Evolutionary conservation across 2,113 vertebrate genomes (phyloP).

Genomic region (Acanthisitta chloris): DNA sequence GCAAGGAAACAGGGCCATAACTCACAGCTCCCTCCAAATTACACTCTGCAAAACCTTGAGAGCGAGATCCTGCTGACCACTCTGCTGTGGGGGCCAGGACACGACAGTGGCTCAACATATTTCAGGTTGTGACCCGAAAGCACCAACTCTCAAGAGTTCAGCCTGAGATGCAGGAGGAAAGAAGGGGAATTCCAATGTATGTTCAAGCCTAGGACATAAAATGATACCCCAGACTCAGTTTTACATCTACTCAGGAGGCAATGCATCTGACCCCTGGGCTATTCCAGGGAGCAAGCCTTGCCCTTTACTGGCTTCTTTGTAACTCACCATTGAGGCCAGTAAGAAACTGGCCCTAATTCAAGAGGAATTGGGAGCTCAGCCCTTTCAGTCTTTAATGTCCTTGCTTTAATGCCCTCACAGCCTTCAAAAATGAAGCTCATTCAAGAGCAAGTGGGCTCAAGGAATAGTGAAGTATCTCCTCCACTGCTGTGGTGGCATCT

Average conservation of each 20-base stretch:
- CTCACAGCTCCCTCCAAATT: background rate
- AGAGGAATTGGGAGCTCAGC: background rate
- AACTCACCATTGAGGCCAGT: background rate
- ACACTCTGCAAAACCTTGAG: background rate
- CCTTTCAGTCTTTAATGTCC: background rate
- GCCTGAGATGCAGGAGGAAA: background rate
- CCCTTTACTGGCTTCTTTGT: background rate
- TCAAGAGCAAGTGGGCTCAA: background rate
- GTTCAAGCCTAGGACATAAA: background rate
- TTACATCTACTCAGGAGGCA: background rate
- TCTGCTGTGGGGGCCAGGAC: background rate
- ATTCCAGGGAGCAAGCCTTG: background rate
- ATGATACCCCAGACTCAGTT: background rate
- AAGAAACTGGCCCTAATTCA: background rate
- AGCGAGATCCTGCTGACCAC: background rate
- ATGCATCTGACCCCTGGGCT: background rate
- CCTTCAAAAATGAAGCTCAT: background rate
- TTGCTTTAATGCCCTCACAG: background rate
- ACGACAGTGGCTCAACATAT: background rate
- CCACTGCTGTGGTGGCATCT: background rate
- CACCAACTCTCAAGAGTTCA: background rate
- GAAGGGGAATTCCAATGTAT: background rate
- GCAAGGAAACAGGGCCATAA: background rate
- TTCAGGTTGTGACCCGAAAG: background rate
- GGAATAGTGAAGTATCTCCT: background rate